These are phyloP conservation scores for Mystacornis crossleyi DNA, from an alignment of 2,113 vertebrate species.

Conservation along the genomic window DNA sequence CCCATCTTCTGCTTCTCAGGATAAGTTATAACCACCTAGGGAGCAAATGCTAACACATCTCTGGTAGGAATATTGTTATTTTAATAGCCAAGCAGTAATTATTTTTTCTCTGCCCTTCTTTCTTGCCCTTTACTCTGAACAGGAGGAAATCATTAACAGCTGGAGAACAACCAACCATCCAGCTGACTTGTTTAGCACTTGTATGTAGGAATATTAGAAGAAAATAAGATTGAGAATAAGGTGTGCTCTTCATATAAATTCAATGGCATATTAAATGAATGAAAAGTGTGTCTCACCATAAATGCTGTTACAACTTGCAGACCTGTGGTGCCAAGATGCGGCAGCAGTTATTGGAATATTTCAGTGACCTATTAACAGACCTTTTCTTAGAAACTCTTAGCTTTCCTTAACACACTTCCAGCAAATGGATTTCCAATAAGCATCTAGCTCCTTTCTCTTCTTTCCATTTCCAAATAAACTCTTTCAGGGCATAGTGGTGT, in stretches of 20 bases:
- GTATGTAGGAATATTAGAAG: not conserved
- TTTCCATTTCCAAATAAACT: conserved; percentile 11
- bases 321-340: not conserved
- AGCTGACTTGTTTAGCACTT: not conserved
- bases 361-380: not conserved
- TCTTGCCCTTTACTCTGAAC: not conserved
- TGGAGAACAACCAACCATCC: not conserved
- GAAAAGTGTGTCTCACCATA: not conserved
- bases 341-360: not conserved
- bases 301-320: not conserved
- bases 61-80: not conserved
- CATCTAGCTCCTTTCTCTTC: not conserved
- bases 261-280: not conserved
- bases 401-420: conserved; percentile 1
- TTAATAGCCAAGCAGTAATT: not conserved
- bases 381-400: not conserved
- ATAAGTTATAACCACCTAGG: not conserved
- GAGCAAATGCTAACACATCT: not conserved
- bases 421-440: conserved; percentile 45
- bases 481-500: conserved; percentile 11
- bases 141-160: not conserved
- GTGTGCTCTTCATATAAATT: not conserved
- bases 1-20: not conserved
- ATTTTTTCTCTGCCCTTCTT: not conserved
- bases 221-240: not conserved